Conservation (phyloP, 2,113 vertebrate genomes). For the Melozone crissalis region DNA sequence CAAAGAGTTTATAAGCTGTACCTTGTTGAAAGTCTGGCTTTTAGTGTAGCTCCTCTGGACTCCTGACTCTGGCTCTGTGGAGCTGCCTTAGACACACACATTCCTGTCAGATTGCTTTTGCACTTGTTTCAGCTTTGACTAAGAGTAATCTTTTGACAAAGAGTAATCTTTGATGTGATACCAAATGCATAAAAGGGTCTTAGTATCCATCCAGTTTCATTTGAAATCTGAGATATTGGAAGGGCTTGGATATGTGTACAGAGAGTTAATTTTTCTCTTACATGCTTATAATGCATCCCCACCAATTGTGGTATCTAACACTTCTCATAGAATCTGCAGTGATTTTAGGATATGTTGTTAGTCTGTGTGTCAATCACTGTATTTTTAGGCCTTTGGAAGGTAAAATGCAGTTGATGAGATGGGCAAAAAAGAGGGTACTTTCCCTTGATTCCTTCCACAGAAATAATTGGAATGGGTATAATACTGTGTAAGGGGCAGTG, state of each 20-base stretch:
- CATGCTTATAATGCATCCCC: accelerated
- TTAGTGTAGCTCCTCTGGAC: not conserved
- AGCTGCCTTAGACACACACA: not conserved
- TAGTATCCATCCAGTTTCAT: not conserved
- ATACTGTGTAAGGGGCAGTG: not conserved
- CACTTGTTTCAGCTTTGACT: not conserved
- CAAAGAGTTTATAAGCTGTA: not conserved
- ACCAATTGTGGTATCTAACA: not conserved
- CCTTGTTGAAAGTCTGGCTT: not conserved
- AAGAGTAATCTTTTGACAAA: not conserved
- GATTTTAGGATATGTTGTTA: not conserved
- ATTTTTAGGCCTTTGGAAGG: not conserved
- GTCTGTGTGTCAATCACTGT: not conserved
- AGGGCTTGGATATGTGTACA: not conserved
- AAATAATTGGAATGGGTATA: not conserved
- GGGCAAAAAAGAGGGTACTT: not conserved
- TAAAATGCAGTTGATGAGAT: not conserved
- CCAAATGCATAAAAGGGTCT: not conserved
- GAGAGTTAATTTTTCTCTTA: not conserved
- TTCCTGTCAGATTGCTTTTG: not conserved
- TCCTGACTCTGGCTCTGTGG: not conserved
- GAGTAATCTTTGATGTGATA: not conserved
- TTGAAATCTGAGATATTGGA: not conserved
- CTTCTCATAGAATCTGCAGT: not conserved
- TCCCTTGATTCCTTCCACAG: not conserved